These are phyloP conservation scores for Acrocyrtus sp. DNA, from an alignment of 2,888 invertebrate genomes.

Conservation along the genomic window DNA sequence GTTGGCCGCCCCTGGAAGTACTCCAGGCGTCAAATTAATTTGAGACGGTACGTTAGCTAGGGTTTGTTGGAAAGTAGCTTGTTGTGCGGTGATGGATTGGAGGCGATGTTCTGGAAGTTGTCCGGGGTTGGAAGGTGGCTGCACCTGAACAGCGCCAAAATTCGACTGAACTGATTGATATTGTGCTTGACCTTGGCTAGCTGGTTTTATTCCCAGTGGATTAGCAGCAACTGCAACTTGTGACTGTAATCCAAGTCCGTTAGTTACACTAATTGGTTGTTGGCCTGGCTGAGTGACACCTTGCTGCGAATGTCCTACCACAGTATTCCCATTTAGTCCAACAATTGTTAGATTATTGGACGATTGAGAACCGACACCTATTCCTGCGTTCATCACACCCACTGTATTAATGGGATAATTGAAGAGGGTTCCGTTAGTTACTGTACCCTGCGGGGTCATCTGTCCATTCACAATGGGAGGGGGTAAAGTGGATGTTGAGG, in stretches of 20 bases:
- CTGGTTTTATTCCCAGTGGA: no score
- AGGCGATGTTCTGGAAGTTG: background rate
- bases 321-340: background rate
- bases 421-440: background rate
- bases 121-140: background rate
- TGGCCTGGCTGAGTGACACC: background rate
- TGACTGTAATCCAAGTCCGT: no score
- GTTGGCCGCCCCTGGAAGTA: background rate
- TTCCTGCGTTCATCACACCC: background rate
- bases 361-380: background rate
- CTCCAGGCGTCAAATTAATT: background rate
- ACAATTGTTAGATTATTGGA: background rate
- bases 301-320: background rate
- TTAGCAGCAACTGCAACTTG: background rate
- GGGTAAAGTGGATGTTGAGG: slow-evolving; percentile 32
- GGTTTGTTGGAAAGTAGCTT: background rate
- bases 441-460: background rate
- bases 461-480: slow-evolving; percentile 14
- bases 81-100: no score
- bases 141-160: no score
- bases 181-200: no score
- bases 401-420: slow-evolving; percentile 2
- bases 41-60: no score
- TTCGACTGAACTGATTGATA: no score
- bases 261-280: no score